phyloP scores from a whole-genome alignment of 2,797 vertebrate genomes.

The Squalus acanthias region DNA sequence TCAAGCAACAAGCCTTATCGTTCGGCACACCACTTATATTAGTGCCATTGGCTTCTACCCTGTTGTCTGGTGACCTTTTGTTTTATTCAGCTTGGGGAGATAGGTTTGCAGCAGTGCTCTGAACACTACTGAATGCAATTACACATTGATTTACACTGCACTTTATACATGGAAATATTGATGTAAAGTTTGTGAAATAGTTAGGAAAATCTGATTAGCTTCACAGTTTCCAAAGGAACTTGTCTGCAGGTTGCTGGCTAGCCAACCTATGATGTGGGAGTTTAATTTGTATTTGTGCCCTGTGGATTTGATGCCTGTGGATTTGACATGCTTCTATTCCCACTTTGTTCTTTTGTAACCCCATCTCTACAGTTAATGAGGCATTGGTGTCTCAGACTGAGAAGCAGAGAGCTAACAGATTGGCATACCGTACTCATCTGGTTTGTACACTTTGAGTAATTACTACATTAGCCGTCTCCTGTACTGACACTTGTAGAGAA shows the following conservation, averaged over 20 bases:
- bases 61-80: neutral
- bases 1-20: neutral
- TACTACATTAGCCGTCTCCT: neutral
- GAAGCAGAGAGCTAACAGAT: neutral
- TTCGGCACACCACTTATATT: neutral
- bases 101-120: neutral
- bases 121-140: neutral
- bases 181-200: slow-evolving; percentile 1
- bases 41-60: neutral
- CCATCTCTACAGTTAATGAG: neutral
- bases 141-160: neutral
- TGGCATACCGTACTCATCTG: neutral
- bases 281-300: slow-evolving; percentile 19
- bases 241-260: neutral
- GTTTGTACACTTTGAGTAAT: slow-evolving; percentile 12
- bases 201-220: slow-evolving; percentile 4
- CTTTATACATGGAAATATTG: neutral
- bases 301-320: neutral
- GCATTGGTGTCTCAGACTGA: neutral
- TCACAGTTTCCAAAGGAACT: neutral
- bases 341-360: neutral
- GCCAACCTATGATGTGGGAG: neutral
- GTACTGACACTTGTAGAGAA: neutral
- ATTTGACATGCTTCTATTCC: neutral
- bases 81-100: neutral